These are phyloP conservation scores for Pipra filicauda DNA, from an alignment of 2,113 vertebrate species.

Conservation along the genomic window DNA sequence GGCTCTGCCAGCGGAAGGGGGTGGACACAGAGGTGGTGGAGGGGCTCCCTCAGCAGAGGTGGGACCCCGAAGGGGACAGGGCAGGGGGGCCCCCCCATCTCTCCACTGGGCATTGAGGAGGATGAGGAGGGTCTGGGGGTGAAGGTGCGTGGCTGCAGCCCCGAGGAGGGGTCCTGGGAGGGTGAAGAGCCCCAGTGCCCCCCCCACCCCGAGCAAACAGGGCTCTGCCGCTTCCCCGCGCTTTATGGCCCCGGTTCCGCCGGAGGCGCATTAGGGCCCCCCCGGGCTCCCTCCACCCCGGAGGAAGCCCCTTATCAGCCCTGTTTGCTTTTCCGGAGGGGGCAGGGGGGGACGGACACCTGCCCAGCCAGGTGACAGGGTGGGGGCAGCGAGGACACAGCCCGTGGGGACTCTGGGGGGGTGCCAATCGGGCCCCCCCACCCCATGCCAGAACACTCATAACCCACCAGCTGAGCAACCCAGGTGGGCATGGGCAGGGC, in stretches of 20 bases:
- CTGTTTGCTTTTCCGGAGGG: neutral
- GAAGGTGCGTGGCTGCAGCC: neutral
- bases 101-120: neutral
- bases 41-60: neutral
- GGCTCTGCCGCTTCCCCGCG: neutral
- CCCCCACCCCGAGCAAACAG: neutral
- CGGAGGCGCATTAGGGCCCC: neutral
- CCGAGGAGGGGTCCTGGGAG: too few species aligned
- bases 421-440: neutral
- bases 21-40: neutral
- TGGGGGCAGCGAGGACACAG: neutral
- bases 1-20: neutral
- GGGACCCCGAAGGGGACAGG: neutral
- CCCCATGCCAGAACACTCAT: neutral
- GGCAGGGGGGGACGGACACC: neutral
- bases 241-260: constrained; percentile 36
- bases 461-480: neutral
- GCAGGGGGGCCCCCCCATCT: too few species aligned
- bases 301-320: constrained; percentile 2
- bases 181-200: neutral
- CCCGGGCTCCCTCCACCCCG: neutral
- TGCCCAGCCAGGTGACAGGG: neutral
- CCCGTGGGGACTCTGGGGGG: fast-evolving
- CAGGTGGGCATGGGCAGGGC: neutral
- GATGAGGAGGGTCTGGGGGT: neutral